A percentile compares a stretch with the other conserved stretches of the same genome.
phyloP scores from a whole-genome alignment of 92 coral and sea anemone genomes.

The Zoanthus solanderi region DNA sequence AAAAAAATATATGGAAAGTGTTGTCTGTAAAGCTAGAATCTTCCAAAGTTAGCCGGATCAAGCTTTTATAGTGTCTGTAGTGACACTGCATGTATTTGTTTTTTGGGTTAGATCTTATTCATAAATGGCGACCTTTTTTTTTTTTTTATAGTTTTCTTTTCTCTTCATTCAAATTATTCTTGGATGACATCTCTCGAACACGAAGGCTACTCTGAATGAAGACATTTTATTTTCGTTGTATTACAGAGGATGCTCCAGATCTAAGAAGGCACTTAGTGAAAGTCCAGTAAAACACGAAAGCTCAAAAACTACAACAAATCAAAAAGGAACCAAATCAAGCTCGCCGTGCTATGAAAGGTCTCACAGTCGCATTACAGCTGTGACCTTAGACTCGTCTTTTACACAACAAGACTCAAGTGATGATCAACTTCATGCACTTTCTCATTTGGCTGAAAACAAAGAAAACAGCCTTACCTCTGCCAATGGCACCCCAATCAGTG shows the following conservation, averaged over 20 bases:
- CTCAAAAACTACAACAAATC: not conserved
- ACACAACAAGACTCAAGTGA: conserved; percentile 34
- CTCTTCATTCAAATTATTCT: no score
- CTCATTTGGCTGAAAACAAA: not conserved
- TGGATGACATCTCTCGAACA: no score
- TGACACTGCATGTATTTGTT: no score
- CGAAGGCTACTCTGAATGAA: no score
- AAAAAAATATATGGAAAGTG: no score
- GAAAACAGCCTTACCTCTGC: not conserved
- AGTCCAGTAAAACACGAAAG: not conserved
- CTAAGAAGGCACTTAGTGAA: not conserved
- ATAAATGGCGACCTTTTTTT: no score
- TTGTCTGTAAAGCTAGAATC: no score
- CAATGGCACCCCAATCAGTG: not conserved
- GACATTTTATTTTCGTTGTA: not conserved
- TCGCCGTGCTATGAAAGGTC: conserved; percentile 34
- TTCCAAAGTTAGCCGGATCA: no score
- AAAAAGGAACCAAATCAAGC: not conserved
- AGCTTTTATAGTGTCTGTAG: no score
- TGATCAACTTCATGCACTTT: conserved; percentile 34
- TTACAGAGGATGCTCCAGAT: conserved; percentile 10
- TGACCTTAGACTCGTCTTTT: conserved; percentile 36
- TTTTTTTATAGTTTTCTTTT: no score
- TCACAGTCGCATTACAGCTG: conserved; percentile 26
- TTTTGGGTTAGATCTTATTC: no score